Evolutionary conservation across 1,140 invertebrate genomes (phyloP), one percentile per base, ranked within the genome.

Genomic region (Philopotamus ludificatus): DNA sequence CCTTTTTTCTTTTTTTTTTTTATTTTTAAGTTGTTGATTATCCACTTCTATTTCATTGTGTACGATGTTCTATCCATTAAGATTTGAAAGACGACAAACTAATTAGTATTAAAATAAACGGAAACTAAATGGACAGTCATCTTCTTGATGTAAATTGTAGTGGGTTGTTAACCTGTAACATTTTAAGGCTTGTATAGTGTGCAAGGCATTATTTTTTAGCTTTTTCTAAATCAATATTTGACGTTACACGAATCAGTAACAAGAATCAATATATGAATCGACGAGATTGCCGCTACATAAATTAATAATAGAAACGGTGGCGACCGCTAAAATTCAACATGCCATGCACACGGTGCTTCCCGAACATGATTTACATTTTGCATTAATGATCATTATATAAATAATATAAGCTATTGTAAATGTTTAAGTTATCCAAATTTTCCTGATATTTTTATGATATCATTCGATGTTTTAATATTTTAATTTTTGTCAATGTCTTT

Each of bases 401-500:
- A 23, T 10, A 54, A 16, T 41, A 42, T 65, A 49, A 21, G 26
- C 49, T 47, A 39, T 18, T 23, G n/a, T n/a, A n/a, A n/a, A n/a
- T n/a, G 10, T 28, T 62, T n/a, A 51, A 18, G 22, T 41, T 41
- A 62, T 42, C 23, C 22, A 51, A 61, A 23, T 8, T 50, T 60
- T 26, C 45, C 12, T 4, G 28, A 12, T 28, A 15, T 34, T 10
- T 53, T 16, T 8, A 60, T 60, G 42, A 42, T 66, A 47, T 53
- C 44, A n/a, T 51, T 39, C 21, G 16, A 51, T 9, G 4, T 58
- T 49, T 63, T 4, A 34, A 4, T 15, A n/a, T 41, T 63, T 45
- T 62, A 51, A 62, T 58, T 54, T 67, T 65, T 41, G 49, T 61
- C 62, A 58, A 66, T 61, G 61, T 63, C 60, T 68, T 68, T 64